These are phyloP conservation scores for Tretioscincus oriximinensis DNA, from an alignment of 2,113 vertebrate genomes.

Conservation along the genomic window DNA sequence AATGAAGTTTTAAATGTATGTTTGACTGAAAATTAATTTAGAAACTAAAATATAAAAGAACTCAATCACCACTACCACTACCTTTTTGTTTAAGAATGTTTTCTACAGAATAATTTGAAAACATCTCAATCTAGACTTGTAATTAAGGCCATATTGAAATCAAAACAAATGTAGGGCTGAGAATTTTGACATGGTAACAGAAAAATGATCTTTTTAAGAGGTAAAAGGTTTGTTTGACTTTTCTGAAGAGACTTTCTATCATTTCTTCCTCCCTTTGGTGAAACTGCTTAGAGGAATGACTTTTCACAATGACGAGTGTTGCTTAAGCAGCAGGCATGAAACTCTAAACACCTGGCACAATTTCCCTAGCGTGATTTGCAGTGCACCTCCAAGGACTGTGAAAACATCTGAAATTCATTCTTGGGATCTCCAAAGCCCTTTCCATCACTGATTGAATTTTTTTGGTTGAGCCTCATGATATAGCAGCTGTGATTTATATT, in stretches of 20 bases:
- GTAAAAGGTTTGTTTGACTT: constrained; percentile 29
- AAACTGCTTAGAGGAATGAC: constrained; percentile 37
- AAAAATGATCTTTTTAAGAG: constrained; percentile 19
- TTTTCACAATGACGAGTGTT: constrained; percentile 59
- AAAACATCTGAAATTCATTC: constrained; percentile 71
- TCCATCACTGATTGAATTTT: constrained; percentile 65
- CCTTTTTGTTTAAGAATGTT: neutral
- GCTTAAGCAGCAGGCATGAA: constrained; percentile 67
- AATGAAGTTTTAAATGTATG: too few species aligned
- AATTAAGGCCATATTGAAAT: neutral
- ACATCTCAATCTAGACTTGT: neutral
- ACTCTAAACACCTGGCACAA: constrained; percentile 68
- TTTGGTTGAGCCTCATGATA: constrained; percentile 58
- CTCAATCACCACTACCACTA: neutral
- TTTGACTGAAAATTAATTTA: too few species aligned
- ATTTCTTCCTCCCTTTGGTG: constrained; percentile 44
- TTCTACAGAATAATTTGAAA: neutral
- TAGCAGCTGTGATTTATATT: constrained; percentile 62
- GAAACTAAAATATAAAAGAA: too few species aligned
- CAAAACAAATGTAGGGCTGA: neutral
- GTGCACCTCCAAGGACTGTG: constrained; percentile 57
- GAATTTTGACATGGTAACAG: neutral
- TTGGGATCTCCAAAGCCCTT: constrained; percentile 59
- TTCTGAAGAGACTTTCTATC: constrained; percentile 38
- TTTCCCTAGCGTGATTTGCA: constrained; percentile 60